Evolutionary conservation across 2,888 invertebrate genomes (phyloP).

Genomic region (Oscheius onirici): DNA sequence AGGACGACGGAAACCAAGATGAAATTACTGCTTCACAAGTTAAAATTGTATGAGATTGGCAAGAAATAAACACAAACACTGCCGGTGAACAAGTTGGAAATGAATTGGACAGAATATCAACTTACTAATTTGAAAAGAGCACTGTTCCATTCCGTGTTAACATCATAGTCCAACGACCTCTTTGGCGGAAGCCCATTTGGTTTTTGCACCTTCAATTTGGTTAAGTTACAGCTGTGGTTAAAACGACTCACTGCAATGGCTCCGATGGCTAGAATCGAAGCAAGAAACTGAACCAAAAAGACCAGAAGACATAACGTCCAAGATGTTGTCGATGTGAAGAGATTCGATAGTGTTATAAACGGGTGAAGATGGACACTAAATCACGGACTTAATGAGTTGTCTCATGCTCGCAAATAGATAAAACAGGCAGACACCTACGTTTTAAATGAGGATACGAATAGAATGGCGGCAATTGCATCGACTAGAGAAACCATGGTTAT

Average conservation of each 20-base stretch:
- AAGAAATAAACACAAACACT: no score
- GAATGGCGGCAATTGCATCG: conserved; percentile 38
- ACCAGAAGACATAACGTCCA: conserved; percentile 44
- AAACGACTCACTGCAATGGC: conserved; percentile 33
- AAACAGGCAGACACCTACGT: conserved; percentile 34
- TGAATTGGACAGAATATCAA: no score
- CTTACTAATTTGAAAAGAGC: conserved; percentile 34
- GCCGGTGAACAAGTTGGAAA: no score
- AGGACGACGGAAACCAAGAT: no score
- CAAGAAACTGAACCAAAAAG: conserved; percentile 36
- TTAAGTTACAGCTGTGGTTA: not conserved
- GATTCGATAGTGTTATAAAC: conserved; percentile 44
- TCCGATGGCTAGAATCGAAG: conserved; percentile 22
- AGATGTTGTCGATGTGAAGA: conserved; percentile 47
- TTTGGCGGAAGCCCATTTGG: conserved; percentile 32
- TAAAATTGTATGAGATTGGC: no score
- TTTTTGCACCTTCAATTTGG: conserved; percentile 11
- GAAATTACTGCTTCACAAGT: no score
- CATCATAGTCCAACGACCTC: conserved; percentile 35
- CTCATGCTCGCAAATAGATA: not conserved
- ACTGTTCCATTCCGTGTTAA: conserved; percentile 36
- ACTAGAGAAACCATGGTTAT: conserved; percentile 40
- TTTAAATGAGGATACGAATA: conserved; percentile 45
- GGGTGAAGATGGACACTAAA: conserved; percentile 45
- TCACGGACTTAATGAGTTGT: not conserved